These are phyloP conservation scores for Pristionchus mayeri DNA, from an alignment of 2,888 invertebrate genomes.

Conservation along the genomic window DNA sequence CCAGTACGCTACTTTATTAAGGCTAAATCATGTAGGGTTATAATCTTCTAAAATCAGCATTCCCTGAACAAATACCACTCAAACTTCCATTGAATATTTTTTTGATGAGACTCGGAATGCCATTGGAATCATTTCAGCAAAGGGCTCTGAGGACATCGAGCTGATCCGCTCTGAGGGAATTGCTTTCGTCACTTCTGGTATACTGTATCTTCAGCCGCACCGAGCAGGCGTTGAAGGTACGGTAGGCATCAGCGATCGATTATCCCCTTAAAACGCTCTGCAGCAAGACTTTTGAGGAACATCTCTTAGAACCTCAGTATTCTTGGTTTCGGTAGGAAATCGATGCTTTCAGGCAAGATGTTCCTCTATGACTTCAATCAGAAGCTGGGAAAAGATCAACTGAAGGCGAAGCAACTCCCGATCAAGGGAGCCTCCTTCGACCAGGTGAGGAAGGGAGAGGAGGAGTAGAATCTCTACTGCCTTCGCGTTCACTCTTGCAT, in stretches of 20 bases:
- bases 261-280: too few relatives aligned
- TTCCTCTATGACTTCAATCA: slow-evolving; percentile 60
- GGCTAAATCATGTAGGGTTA: too few relatives aligned
- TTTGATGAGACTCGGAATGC: too few relatives aligned
- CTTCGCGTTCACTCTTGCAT: too few relatives aligned
- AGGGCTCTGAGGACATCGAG: slow-evolving; percentile 66
- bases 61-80: too few relatives aligned
- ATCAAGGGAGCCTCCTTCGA: slow-evolving; percentile 50
- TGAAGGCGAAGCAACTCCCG: slow-evolving; percentile 31
- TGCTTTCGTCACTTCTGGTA: slow-evolving; percentile 64
- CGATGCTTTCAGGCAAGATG: slow-evolving; percentile 54
- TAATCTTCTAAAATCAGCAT: too few relatives aligned
- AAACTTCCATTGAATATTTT: too few relatives aligned
- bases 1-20: too few relatives aligned
- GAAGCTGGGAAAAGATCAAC: not conserved
- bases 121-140: slow-evolving; percentile 50
- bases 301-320: not conserved
- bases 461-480: too few relatives aligned
- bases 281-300: too few relatives aligned
- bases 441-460: too few relatives aligned
- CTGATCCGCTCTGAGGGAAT: slow-evolving; percentile 55
- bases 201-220: slow-evolving; percentile 55
- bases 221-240: slow-evolving; percentile 20
- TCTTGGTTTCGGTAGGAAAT: too few relatives aligned
- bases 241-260: not conserved